These are phyloP conservation scores for Acinonyx jubatus DNA, from an alignment of 2,113 vertebrate genomes.

Conservation along the genomic window DNA sequence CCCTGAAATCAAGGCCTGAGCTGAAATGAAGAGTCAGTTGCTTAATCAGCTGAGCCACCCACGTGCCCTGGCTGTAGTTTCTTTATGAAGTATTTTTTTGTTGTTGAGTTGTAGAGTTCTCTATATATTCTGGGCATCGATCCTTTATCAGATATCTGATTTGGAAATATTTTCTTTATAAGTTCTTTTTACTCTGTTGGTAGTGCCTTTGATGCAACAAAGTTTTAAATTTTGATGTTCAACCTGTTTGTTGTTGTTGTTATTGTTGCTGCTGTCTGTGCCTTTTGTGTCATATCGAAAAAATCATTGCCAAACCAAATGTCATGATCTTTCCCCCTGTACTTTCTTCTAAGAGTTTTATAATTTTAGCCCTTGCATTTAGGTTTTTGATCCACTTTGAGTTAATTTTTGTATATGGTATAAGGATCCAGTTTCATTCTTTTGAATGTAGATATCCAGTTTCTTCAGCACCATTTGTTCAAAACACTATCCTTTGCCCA, in stretches of 20 bases:
- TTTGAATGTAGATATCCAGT: background rate
- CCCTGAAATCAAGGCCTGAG: no score
- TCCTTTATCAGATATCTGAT: background rate
- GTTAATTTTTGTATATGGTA: background rate
- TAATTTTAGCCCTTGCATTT: background rate
- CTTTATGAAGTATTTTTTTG: background rate
- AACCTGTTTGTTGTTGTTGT: background rate
- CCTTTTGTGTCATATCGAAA: background rate
- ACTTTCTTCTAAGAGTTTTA: background rate
- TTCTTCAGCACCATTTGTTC: background rate
- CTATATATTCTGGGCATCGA: background rate
- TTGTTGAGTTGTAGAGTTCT: background rate
- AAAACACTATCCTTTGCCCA: background rate
- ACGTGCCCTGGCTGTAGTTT: background rate
- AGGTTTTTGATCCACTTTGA: background rate
- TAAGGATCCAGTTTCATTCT: background rate
- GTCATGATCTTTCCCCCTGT: background rate
- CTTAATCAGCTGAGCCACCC: no score
- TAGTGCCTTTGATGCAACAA: background rate
- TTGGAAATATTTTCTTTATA: background rate
- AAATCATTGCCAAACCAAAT: background rate
- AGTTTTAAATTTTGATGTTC: background rate
- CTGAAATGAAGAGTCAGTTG: no score
- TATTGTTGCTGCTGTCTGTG: background rate
- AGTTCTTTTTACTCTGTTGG: background rate